Conservation (phyloP, 2,113 vertebrate species). For the Larimichthys crocea region DNA sequence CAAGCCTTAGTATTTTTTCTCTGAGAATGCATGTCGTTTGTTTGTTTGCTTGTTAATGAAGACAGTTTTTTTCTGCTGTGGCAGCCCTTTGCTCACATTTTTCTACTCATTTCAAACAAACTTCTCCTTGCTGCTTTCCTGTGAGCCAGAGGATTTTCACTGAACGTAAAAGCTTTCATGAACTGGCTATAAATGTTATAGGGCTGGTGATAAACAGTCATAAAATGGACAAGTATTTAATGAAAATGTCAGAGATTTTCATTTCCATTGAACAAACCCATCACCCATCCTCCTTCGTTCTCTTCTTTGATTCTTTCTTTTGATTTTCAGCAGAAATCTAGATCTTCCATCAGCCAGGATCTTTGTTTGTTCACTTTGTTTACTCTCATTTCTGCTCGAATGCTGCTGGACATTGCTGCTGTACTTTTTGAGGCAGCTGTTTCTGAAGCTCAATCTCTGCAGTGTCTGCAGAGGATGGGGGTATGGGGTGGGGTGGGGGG, state of each 20-base stretch:
- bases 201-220: background rate
- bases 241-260: background rate
- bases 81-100: background rate
- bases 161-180: constrained; percentile 1
- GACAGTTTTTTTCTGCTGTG: background rate
- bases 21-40: background rate
- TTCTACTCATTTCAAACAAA: constrained; percentile 21
- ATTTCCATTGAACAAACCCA: background rate
- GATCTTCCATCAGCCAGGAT: background rate
- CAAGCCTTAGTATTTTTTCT: background rate
- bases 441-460: constrained; percentile 72
- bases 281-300: background rate
- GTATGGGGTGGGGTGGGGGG: constrained; percentile 54
- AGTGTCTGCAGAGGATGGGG: constrained; percentile 62
- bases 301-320: background rate
- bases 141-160: constrained; percentile 27
- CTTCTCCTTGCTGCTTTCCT: background rate
- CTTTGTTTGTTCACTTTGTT: constrained; percentile 46
- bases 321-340: constrained; percentile 11
- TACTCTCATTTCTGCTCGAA: constrained; percentile 42
- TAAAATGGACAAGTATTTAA: background rate
- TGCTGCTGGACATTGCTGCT: constrained; percentile 57
- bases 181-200: constrained; percentile 3
- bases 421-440: constrained; percentile 60
- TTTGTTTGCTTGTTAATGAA: constrained; percentile 21